phyloP scores from a whole-genome alignment of 2,888 invertebrate species.

The Antitype chi region DNA sequence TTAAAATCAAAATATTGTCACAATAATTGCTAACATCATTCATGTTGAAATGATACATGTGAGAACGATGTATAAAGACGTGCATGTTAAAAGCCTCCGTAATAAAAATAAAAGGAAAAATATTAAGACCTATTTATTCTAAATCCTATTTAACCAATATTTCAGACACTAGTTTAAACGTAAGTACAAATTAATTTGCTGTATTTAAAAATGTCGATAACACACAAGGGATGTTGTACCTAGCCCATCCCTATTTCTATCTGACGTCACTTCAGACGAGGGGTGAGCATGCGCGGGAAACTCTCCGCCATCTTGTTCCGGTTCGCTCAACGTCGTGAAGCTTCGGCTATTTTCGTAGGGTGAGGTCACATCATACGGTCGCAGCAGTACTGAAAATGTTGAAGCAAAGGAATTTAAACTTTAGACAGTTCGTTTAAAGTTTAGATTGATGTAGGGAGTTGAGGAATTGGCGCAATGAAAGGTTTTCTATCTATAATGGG shows the following conservation, averaged over 20 bases:
- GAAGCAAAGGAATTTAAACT: constrained; percentile 33
- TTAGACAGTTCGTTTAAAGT: neutral
- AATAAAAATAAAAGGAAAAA: too few relatives aligned
- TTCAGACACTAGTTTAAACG: neutral
- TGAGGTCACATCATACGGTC: constrained; percentile 63
- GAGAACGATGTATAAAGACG: too few relatives aligned
- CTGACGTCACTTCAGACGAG: constrained; percentile 80
- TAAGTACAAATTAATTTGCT: neutral
- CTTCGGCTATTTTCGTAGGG: constrained; percentile 70
- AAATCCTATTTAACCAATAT: neutral
- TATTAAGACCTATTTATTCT: neutral
- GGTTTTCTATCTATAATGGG: constrained; percentile 47
- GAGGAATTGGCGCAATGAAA: constrained; percentile 63
- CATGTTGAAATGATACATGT: too few relatives aligned
- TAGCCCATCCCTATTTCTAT: constrained; percentile 72
- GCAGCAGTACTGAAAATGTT: constrained; percentile 33
- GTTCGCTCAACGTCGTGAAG: constrained; percentile 71
- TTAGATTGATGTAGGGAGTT: neutral
- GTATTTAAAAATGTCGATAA: constrained; percentile 64
- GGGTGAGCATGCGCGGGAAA: constrained; percentile 85
- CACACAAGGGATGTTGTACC: constrained; percentile 57
- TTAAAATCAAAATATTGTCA: too few relatives aligned
- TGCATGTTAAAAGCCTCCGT: too few relatives aligned
- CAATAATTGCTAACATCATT: too few relatives aligned
- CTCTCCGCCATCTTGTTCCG: constrained; percentile 77